Conservation (phyloP, 2,113 vertebrate species). For the Amazona guildingii region DNA sequence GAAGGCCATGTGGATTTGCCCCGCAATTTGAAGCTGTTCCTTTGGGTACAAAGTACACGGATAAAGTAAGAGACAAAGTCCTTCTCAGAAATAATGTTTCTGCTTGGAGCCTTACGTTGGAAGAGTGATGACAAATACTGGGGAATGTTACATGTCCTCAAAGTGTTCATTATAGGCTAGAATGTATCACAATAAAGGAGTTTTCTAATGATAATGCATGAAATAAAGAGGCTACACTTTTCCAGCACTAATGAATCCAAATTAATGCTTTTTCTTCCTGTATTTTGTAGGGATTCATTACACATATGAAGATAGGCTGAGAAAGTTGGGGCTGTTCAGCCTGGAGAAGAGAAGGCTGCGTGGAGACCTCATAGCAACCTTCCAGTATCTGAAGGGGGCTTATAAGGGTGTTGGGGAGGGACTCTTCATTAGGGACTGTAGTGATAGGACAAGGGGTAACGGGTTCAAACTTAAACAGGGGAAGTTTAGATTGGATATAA, state of each 20-base stretch:
- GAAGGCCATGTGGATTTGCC: background rate
- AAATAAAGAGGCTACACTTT: background rate
- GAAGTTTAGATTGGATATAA: too few relatives aligned
- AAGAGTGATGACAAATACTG: background rate
- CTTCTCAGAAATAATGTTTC: background rate
- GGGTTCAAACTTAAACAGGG: too few relatives aligned
- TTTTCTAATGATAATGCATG: rapidly evolving
- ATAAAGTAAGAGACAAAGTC: background rate
- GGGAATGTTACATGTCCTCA: background rate
- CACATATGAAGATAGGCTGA: too few relatives aligned
- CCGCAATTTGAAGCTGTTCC: background rate
- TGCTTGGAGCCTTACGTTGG: background rate
- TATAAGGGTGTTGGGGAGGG: too few relatives aligned
- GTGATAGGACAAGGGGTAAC: too few relatives aligned
- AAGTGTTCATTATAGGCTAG: background rate
- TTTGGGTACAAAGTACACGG: background rate
- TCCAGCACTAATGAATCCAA: background rate
- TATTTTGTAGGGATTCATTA: background rate
- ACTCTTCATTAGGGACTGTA: too few relatives aligned
- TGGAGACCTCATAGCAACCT: too few relatives aligned
- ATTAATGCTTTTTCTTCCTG: background rate
- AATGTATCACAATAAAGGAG: background rate
- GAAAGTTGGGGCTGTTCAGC: too few relatives aligned
- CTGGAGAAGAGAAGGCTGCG: too few relatives aligned
- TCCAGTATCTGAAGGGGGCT: too few relatives aligned